Evolutionary conservation across 2,113 vertebrate genomes (phyloP).

Genomic region (Nicator chloris): DNA sequence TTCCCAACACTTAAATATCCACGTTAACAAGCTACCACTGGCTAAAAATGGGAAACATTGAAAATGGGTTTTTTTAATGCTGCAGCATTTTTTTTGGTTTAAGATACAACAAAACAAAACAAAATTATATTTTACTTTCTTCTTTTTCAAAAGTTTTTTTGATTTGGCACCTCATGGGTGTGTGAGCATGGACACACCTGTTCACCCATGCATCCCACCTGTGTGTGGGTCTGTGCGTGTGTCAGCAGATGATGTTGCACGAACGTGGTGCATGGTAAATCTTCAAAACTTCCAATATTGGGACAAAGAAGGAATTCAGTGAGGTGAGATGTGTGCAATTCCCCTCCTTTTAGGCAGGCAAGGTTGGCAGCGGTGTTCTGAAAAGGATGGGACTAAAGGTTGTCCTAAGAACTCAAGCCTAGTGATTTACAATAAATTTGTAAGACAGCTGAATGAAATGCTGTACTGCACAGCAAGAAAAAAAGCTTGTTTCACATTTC

Average conservation of each 20-base stretch:
- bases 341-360: background rate
- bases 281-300: background rate
- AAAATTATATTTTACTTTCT: background rate
- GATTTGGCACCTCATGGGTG: background rate
- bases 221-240: background rate
- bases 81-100: background rate
- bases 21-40: background rate
- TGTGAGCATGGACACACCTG: accelerated
- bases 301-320: background rate
- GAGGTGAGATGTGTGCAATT: background rate
- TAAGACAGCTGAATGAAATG: background rate
- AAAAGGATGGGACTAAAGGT: background rate
- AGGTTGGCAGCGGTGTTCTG: background rate
- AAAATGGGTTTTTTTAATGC: background rate
- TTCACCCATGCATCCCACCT: background rate
- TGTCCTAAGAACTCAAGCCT: background rate
- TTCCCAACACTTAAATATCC: background rate
- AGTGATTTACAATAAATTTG: background rate
- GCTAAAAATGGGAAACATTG: background rate
- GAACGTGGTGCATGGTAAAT: background rate
- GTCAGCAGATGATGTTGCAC: background rate
- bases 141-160: background rate
- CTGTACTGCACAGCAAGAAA: background rate
- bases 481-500: background rate
- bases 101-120: background rate